Evolutionary conservation across 2,113 vertebrate species (phyloP), one percentile per base, ranked within the genome.

Genomic region (Osmerus eperlanus): DNA sequence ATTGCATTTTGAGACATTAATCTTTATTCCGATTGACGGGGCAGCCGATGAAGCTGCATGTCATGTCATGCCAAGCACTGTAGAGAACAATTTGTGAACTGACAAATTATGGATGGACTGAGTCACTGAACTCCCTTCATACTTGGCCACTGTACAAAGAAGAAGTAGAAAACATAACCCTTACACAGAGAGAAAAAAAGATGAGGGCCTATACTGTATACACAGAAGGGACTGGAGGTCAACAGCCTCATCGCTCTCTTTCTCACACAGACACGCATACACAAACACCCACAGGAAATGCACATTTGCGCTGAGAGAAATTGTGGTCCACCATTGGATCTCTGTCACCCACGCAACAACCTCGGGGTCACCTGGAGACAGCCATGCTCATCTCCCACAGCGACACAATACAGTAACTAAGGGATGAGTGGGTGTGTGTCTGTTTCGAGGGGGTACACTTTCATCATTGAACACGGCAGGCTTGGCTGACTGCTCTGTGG

Each of bases 211-310:
- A 11, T 12, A 68, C 12, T 2, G 75, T 83, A 84, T 83, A 81
- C 78, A 80, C 59, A 75, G 70, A 56, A 18, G 2, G 7, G 14
- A n/a, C 54, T n/a, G 3, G 54, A 64, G 16, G 15, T 64, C 12
- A 18, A 64, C 62, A 64, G 28, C 3, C 23, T 41, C 62, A 15
- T 13, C 16, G 7, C 60, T 28, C 25, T 62, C 60, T 1, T 15
- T 14, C 41, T 47, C 41, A 47, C 41, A 47, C 41, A 47, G 41
- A 47, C 9, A 47, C 32, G 32, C 54, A 55, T 8, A 36, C 12
- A 65, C 18, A n/a, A 23, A 81, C 18, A 15, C 59, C 72, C 59
- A 78, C 81, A 88, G 86, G 83, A 91, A 87, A 87, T 41, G 47
- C 65, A 82, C 81, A 89, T 83, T 82, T 85, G 85, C 78, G 80